Conservation (phyloP, 2,888 invertebrate species). For the Synergus laeviventris region DNA sequence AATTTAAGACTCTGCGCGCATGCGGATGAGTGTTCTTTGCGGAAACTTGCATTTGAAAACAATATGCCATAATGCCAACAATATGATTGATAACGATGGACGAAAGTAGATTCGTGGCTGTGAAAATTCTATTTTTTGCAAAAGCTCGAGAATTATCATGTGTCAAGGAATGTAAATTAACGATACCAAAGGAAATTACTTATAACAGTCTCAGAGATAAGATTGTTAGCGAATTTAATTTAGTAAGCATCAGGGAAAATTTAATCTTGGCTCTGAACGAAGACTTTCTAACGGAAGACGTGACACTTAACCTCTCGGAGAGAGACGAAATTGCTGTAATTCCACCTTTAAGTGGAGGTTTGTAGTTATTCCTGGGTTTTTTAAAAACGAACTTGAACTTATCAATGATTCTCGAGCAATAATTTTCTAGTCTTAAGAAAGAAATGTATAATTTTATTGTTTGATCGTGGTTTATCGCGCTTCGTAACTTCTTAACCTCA, state of each 20-base stretch:
- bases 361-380: constrained; percentile 61
- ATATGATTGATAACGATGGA: no score
- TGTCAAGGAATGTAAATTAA: constrained; percentile 78
- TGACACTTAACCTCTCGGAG: constrained; percentile 79
- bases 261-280: constrained; percentile 91
- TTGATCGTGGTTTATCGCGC: no score
- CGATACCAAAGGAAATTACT: constrained; percentile 77
- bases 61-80: no score
- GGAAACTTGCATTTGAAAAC: constrained; percentile 30
- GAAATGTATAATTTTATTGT: constrained; percentile 38
- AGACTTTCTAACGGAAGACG: constrained; percentile 81
- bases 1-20: no score
- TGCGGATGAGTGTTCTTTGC: constrained; percentile 8
- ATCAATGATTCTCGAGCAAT: not conserved
- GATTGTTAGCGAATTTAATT: constrained; percentile 80
- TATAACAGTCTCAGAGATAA: constrained; percentile 80
- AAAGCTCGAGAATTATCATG: constrained; percentile 91
- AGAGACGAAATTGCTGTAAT: constrained; percentile 93
- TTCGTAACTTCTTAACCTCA: constrained; percentile 23
- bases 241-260: constrained; percentile 83
- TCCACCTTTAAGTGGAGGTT: constrained; percentile 96
- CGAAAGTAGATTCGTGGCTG: constrained; percentile 56
- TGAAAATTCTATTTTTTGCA: constrained; percentile 92
- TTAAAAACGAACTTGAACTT: not conserved
- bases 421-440: constrained; percentile 4